These are phyloP conservation scores for Abramis brama DNA, from an alignment of 2,113 vertebrate genomes.

Conservation along the genomic window DNA sequence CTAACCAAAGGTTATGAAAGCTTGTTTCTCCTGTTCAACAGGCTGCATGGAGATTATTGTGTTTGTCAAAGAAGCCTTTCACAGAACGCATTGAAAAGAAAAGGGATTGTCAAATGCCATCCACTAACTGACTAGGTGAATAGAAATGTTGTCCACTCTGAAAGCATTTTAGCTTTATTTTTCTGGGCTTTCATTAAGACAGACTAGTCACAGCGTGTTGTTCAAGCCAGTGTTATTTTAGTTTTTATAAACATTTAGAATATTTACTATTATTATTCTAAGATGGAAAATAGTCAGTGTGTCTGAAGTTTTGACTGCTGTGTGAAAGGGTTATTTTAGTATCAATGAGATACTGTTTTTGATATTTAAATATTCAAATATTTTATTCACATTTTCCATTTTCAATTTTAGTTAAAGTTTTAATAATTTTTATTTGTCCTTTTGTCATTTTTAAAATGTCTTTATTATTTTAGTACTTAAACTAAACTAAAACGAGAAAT, in stretches of 20 bases:
- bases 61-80: not conserved
- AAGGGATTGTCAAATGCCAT: not conserved
- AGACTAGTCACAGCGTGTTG: not conserved
- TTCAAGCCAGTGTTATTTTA: not conserved
- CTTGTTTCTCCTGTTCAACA: conserved; percentile 1
- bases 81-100: not conserved
- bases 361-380: too few species aligned
- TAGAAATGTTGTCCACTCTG: not conserved
- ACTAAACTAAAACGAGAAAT: not conserved
- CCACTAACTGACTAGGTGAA: not conserved
- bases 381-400: too few species aligned
- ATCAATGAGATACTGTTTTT: too few species aligned
- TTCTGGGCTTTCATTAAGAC: not conserved
- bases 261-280: too few species aligned
- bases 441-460: not conserved
- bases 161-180: not conserved
- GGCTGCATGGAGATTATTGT: not conserved
- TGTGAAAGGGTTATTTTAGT: too few species aligned
- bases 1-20: not conserved
- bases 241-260: not conserved
- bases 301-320: too few species aligned
- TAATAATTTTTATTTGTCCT: not conserved
- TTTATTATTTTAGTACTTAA: not conserved
- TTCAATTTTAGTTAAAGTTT: not conserved
- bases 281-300: too few species aligned